A percentile compares a stretch with the other conserved stretches of the same genome.
phyloP scores from a whole-genome alignment of 2,113 vertebrate genomes.

The Syngnathus scovelli region DNA sequence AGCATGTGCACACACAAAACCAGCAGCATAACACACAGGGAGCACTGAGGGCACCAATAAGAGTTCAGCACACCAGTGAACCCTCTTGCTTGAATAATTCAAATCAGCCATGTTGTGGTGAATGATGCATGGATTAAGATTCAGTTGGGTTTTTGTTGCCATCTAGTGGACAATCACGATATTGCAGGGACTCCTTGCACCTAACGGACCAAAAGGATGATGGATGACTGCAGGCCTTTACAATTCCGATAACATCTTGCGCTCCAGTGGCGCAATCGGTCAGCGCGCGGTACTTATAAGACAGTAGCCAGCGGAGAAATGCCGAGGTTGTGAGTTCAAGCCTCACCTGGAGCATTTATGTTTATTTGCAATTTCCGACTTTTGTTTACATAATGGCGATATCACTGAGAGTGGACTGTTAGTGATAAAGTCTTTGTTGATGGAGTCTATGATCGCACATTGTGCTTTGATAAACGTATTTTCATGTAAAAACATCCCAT shows the following conservation, averaged over 20 bases:
- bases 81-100: constrained; percentile 44
- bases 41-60: constrained; percentile 22
- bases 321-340: constrained; percentile 99
- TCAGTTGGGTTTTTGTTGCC: constrained; percentile 15
- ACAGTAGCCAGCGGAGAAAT: constrained; percentile 85
- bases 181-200: neutral
- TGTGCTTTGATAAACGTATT: neutral
- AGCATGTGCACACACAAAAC: constrained; percentile 9
- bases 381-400: neutral
- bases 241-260: constrained; percentile 5
- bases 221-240: no score
- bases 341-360: constrained; percentile 91
- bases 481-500: neutral
- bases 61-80: constrained; percentile 45
- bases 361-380: no score
- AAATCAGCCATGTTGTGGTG: neutral
- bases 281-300: constrained; percentile 97
- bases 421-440: no score
- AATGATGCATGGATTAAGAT: neutral
- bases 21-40: neutral
- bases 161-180: constrained; percentile 33
- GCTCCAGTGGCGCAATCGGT: constrained; percentile 99
- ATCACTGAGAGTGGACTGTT: neutral
- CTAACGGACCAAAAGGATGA: no score
- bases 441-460: no score